A percentile compares a stretch with the other conserved stretches of the same genome.
phyloP scores from a whole-genome alignment of 1,140 invertebrate genomes.

The Archegozetes longisetosus region DNA sequence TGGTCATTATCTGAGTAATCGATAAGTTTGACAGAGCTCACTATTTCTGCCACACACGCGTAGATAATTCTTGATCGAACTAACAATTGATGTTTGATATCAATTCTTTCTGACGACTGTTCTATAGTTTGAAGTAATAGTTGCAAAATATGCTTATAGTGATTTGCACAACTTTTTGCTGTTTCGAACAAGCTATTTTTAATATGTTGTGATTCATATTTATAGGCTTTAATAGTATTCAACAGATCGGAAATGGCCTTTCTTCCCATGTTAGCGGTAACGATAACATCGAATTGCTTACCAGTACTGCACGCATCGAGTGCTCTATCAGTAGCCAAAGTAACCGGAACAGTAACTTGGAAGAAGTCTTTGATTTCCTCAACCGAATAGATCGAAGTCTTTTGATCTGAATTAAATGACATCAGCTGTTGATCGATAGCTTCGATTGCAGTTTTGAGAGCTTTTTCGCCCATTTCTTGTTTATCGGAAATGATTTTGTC shows the following conservation, averaged over 20 bases:
- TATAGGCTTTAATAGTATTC: constrained; percentile 61
- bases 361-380: constrained; percentile 81
- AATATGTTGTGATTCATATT: constrained; percentile 67
- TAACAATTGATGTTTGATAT: constrained; percentile 45
- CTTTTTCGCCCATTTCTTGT: constrained; percentile 86
- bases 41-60: constrained; percentile 72
- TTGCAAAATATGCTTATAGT: constrained; percentile 71
- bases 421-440: constrained; percentile 92
- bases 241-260: constrained; percentile 90
- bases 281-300: constrained; percentile 88
- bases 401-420: constrained; percentile 31
- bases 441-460: constrained; percentile 92
- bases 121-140: constrained; percentile 53
- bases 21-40: constrained; percentile 68
- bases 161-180: constrained; percentile 61
- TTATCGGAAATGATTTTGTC: constrained; percentile 98
- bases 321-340: constrained; percentile 81
- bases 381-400: constrained; percentile 46
- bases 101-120: constrained; percentile 25
- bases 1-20: constrained; percentile 80
- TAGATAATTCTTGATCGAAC: constrained; percentile 65
- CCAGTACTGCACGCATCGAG: constrained; percentile 85
- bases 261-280: constrained; percentile 86
- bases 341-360: constrained; percentile 81
- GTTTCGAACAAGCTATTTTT: constrained; percentile 54